Evolutionary conservation across 1,140 invertebrate genomes (phyloP).

Genomic region (Drosophila athabasca): DNA sequence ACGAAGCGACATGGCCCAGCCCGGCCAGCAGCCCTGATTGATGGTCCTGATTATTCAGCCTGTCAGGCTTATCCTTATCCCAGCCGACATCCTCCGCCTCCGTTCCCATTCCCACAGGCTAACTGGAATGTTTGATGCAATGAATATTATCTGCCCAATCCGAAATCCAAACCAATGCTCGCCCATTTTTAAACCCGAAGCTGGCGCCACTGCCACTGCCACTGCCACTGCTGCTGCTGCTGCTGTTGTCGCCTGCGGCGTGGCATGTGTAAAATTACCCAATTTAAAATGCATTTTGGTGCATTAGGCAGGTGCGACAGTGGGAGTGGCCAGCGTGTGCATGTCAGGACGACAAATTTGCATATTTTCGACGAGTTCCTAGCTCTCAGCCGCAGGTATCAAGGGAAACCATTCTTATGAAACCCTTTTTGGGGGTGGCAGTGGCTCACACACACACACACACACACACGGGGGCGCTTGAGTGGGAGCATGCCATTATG

Average conservation of each 20-base stretch:
- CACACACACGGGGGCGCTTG: too few relatives aligned
- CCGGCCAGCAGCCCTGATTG: conserved; percentile 54
- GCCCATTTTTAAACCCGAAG: conserved; percentile 46
- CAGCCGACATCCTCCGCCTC: neutral
- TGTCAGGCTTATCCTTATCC: conserved; percentile 69
- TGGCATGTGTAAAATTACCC: conserved; percentile 74
- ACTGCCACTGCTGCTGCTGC: conserved; percentile 26
- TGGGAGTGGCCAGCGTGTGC: conserved; percentile 10
- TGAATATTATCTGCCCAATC: conserved; percentile 60
- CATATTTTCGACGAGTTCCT: conserved; percentile 60
- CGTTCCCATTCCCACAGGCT: neutral
- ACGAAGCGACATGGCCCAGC: conserved; percentile 19
- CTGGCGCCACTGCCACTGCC: too few relatives aligned
- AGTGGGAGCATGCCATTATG: conserved; percentile 48
- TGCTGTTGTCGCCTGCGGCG: conserved; percentile 45
- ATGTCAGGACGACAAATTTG: conserved; percentile 47
- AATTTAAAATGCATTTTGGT: conserved; percentile 76
- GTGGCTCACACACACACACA: too few relatives aligned
- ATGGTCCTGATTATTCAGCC: conserved; percentile 77
- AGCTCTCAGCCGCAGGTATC: conserved; percentile 19
- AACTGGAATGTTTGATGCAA: conserved; percentile 14
- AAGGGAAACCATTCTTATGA: conserved; percentile 25
- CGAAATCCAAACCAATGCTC: conserved; percentile 51
- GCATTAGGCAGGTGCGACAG: conserved; percentile 52
- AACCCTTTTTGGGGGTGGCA: conserved; percentile 18